Percentiles rank a stretch among this genome's conserved stretches.
phyloP scores from a whole-genome alignment of 2,797 vertebrate genomes.

The Prionace glauca region DNA sequence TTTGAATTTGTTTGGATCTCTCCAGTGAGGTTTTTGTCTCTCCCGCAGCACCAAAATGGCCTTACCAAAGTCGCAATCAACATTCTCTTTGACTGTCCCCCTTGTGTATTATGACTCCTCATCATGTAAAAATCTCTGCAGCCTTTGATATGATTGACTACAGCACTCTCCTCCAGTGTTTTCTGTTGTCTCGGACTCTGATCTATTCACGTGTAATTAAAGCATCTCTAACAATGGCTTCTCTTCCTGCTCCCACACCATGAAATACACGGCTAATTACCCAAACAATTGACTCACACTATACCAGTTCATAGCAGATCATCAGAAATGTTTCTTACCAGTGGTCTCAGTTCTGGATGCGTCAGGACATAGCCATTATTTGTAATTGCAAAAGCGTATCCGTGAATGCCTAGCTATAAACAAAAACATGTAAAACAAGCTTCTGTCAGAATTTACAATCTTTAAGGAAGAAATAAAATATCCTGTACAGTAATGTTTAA shows the following conservation, averaged over 20 bases:
- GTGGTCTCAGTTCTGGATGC: conserved; percentile 87
- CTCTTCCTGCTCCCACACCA: not conserved
- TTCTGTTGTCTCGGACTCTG: not conserved
- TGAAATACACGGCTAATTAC: not conserved
- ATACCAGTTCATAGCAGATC: not conserved
- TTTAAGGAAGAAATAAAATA: conserved; percentile 50
- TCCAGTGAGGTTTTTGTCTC: not conserved
- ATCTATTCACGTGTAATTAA: not conserved
- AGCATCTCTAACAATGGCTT: not conserved
- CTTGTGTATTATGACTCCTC: not conserved
- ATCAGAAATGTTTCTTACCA: conserved; percentile 68
- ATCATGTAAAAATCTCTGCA: not conserved
- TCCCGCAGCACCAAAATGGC: not conserved
- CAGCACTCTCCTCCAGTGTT: not conserved
- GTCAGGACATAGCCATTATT: conserved; percentile 98
- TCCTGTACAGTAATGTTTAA: conserved; percentile 50
- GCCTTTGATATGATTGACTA: not conserved
- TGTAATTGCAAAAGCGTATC: conserved; percentile 97
- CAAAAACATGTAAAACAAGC: conserved; percentile 47
- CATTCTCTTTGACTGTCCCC: not conserved
- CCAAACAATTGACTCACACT: not conserved
- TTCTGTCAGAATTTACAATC: conserved; percentile 50
- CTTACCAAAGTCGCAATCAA: not conserved
- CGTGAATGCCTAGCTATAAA: conserved; percentile 90
- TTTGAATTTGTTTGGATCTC: not conserved